Evolutionary conservation across 2,888 invertebrate species (phyloP).

Genomic region (Aplocera efformata): DNA sequence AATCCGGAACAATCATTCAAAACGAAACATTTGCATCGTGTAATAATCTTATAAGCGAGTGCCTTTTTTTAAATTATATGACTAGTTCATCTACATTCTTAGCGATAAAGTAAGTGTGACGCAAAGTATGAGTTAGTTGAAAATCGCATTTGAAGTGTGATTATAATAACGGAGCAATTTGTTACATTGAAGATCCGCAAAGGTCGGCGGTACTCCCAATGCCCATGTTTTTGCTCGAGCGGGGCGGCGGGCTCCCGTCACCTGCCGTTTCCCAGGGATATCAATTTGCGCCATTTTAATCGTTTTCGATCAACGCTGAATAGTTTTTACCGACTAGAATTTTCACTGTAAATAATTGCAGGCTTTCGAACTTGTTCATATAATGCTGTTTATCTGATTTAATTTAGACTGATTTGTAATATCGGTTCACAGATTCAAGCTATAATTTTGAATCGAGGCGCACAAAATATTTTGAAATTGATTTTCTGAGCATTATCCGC

Average conservation of each 20-base stretch:
- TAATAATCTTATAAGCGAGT: no score
- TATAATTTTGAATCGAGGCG: no score
- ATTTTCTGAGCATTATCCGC: conserved; percentile 6
- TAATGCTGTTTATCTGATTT: no score
- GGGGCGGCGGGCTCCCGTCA: conserved; percentile 35
- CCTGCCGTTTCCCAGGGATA: conserved; percentile 64
- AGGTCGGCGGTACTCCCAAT: conserved; percentile 17
- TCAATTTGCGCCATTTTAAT: conserved; percentile 66
- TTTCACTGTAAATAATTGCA: conserved; percentile 38
- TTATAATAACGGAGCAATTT: conserved; percentile 28
- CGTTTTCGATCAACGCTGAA: conserved; percentile 49
- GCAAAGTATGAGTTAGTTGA: no score
- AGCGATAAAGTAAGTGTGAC: no score
- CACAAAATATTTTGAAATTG: conserved; percentile 2
- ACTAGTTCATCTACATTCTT: no score
- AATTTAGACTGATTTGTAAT: no score
- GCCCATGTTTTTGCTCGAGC: conserved; percentile 31
- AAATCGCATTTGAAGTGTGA: conserved; percentile 10
- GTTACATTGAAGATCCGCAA: conserved; percentile 16
- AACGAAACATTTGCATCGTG: no score
- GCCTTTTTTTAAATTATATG: no score
- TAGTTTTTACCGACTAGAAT: conserved; percentile 39
- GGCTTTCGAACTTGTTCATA: no score
- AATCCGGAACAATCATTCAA: no score
- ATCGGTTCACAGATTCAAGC: no score